phyloP scores from a whole-genome alignment of 2,888 invertebrate species.

The Tetragonisca angustula region DNA sequence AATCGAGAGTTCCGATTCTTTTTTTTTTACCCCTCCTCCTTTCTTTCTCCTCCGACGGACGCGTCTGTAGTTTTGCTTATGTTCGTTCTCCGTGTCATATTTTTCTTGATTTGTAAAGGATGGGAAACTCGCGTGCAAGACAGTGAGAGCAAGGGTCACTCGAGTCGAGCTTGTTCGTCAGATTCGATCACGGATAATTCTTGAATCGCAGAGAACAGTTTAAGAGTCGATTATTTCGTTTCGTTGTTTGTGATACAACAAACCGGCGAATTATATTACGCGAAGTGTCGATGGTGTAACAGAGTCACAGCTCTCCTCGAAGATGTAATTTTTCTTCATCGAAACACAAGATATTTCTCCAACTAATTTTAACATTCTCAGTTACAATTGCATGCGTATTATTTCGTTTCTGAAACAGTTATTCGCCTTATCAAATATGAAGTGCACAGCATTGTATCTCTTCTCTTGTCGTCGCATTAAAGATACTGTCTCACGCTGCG shows the following conservation, averaged over 20 bases:
- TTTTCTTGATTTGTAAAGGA: background rate
- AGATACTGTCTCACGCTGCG: background rate
- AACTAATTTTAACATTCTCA: too few relatives aligned
- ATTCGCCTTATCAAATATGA: background rate
- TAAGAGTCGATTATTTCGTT: too few relatives aligned
- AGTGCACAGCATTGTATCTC: accelerated
- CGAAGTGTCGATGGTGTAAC: too few relatives aligned
- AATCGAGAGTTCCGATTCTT: background rate
- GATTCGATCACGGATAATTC: background rate
- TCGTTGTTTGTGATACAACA: too few relatives aligned
- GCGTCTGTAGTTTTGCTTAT: background rate
- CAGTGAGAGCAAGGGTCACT: background rate
- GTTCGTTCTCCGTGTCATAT: background rate
- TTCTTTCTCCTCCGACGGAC: too few relatives aligned
- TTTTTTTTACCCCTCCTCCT: background rate
- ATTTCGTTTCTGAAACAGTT: too few relatives aligned
- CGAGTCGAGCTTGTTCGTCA: background rate
- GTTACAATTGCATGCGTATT: too few relatives aligned
- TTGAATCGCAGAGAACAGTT: background rate
- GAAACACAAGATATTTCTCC: too few relatives aligned
- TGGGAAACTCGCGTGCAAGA: accelerated
- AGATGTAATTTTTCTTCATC: too few relatives aligned
- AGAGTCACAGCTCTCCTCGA: too few relatives aligned
- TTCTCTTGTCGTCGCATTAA: background rate
- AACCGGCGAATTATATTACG: too few relatives aligned